These are phyloP conservation scores for Antechinus stuartii DNA, from an alignment of 2,113 vertebrate genomes.

Conservation along the genomic window DNA sequence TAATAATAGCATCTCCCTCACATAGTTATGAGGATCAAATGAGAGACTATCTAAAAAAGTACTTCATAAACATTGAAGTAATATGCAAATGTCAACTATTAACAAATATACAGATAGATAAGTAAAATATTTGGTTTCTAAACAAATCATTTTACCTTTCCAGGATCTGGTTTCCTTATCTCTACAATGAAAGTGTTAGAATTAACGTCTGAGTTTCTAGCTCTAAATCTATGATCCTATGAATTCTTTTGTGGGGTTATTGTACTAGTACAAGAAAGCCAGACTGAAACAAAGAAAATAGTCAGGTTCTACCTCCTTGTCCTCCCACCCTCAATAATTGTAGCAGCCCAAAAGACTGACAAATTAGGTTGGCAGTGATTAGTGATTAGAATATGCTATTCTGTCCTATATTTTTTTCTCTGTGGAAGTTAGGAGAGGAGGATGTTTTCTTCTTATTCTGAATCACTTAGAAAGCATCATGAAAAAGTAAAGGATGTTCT, in stretches of 20 bases:
- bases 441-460: neutral
- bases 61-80: neutral
- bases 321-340: neutral
- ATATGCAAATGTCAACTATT: neutral
- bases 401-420: neutral
- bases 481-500: neutral
- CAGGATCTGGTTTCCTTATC: neutral
- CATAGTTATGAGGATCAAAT: neutral
- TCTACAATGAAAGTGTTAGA: neutral
- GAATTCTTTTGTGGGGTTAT: neutral
- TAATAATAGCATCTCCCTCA: neutral
- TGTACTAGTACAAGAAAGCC: accelerated
- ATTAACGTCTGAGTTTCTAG: neutral
- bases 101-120: neutral
- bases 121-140: neutral
- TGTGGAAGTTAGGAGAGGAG: neutral
- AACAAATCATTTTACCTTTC: neutral
- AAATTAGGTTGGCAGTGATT: neutral
- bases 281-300: neutral
- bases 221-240: neutral
- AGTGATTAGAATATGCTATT: neutral
- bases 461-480: neutral
- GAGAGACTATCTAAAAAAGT: neutral
- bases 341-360: neutral
- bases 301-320: neutral